Evolutionary conservation across 2,888 invertebrate genomes (phyloP).

Genomic region (Hyles lineata): DNA sequence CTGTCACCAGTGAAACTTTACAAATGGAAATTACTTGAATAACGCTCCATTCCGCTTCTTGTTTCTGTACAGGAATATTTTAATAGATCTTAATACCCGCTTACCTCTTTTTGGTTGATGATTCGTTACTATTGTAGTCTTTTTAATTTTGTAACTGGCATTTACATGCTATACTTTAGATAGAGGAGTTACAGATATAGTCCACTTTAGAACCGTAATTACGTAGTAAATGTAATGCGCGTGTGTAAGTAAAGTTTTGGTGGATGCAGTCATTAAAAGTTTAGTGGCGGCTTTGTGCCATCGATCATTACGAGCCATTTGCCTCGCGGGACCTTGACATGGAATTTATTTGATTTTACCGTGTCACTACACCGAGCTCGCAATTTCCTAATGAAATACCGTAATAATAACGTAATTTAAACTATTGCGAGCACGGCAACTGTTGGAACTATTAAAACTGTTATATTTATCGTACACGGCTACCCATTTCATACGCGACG

Average conservation of each 20-base stretch:
- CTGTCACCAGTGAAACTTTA: conserved; percentile 47
- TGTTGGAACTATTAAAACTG: background rate
- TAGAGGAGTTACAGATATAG: background rate
- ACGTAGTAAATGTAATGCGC: conserved; percentile 26
- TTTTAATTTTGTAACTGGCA: no score
- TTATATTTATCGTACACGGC: background rate
- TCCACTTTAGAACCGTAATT: background rate
- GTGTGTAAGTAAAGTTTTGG: conserved; percentile 41
- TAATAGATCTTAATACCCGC: background rate
- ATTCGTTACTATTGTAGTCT: no score
- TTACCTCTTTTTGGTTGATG: background rate
- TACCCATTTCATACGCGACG: background rate
- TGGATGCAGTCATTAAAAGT: conserved; percentile 46
- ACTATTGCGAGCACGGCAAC: background rate
- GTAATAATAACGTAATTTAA: conserved; percentile 13
- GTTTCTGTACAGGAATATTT: background rate
- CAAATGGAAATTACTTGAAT: conserved; percentile 16
- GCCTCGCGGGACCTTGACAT: conserved; percentile 41
- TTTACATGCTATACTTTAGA: no score
- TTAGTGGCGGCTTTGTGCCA: conserved; percentile 37
- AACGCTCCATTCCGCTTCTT: background rate
- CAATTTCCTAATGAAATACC: conserved; percentile 28
- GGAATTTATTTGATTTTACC: conserved; percentile 42
- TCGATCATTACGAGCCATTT: conserved; percentile 40
- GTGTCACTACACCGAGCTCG: conserved; percentile 28